Evolutionary conservation across 2,888 invertebrate species (phyloP), one percentile per base, ranked within the genome.

Genomic region (Chalcosyrphus nemorum): DNA sequence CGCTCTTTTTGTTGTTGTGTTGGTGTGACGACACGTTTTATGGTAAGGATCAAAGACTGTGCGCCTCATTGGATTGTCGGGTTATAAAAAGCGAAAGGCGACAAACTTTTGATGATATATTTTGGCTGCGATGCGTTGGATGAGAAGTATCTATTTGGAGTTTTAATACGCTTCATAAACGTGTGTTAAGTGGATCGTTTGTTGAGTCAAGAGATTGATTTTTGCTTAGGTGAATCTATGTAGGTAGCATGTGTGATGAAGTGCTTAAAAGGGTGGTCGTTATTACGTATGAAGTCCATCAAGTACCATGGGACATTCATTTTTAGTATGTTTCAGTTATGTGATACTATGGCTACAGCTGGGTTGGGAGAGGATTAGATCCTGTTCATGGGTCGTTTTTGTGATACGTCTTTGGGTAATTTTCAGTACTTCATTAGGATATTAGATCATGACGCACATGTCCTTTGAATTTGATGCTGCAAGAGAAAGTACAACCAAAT

Each of bases 51-150:
- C 59, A 47, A 59, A 57, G 56, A n/a, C 35, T 15, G 11, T 13
- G 24, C 35, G 38, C 24, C 24, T 47, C 35, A 35, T 27, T 27
- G 71, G n/a, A 11, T 68, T 43, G 41, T 68, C 11, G 43, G 43
- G 15, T 4, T 56, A 43, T 54, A 68, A 68, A 54, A 54, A 17
- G 2, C 15, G 11, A 41, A 41, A 38, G 38, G 41, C 52, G 54
- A 68, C 27, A 32, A 70, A 71, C 45, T 57, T 57, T 57, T 47
- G 70, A 59, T 59, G 57, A 21, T 3, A n/a, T n/a, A n/a, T 41
- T 24, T 6, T 15, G 3, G 15, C 17, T 19, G n/a, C 29, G n/a
- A n/a, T n/a, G n/a, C 24, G 2, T 52, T 41, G 4, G 32, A 21
- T 57, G 1, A 17, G 2, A n/a, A 3, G 29, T 29, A 15, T 57